Evolutionary conservation across 1,140 invertebrate species (phyloP), one percentile per base, ranked within the genome.

Genomic region (Drosophila chauvacae): DNA sequence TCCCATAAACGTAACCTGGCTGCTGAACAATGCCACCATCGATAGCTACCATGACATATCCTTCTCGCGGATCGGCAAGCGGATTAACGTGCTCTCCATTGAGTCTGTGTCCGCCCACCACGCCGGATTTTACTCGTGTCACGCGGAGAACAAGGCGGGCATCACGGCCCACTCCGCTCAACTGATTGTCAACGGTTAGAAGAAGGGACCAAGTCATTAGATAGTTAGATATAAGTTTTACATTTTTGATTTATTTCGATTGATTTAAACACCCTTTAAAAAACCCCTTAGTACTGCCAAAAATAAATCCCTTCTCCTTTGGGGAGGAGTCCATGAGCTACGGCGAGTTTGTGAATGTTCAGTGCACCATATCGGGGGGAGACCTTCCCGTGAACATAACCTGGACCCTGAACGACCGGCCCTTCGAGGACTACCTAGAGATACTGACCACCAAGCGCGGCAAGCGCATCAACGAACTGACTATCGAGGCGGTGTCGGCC

Each of bases 141-240:
- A 93, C 41, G 95, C 95, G 30, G 94, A 94, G 79, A 97, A 97
- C 93, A 84, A 93, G 39, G 96, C 96, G 57, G 96, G 96, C 69
- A 91, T 93, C 35, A 94, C 95, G 35, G 95, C 94, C 14, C 94
- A 95, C 91, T 94, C 95, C 35, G 95, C 96, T n/a, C 92, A 94
- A 64, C 93, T 96, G 77, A 94, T 95, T 90, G 96, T 96, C 70
- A 96, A 96, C 93, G 96, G 96, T 97, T 94, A 92, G 85, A 92
- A n/a, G 7, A 0, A 9, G 13, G n/a, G 10, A 9, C 2, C 14
- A 10, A n/a, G 2, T 23, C 2, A n/a, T 13, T 35, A 5, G 1
- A 37, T 28, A 7, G 1, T 9, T 70, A 70, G 66, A 23, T 62
- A 28, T 65, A 68, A 66, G 14, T 37, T 42, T 56, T 23, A 26